These are phyloP conservation scores for Archips crataeganus DNA, from an alignment of 2,888 invertebrate genomes.

Conservation along the genomic window DNA sequence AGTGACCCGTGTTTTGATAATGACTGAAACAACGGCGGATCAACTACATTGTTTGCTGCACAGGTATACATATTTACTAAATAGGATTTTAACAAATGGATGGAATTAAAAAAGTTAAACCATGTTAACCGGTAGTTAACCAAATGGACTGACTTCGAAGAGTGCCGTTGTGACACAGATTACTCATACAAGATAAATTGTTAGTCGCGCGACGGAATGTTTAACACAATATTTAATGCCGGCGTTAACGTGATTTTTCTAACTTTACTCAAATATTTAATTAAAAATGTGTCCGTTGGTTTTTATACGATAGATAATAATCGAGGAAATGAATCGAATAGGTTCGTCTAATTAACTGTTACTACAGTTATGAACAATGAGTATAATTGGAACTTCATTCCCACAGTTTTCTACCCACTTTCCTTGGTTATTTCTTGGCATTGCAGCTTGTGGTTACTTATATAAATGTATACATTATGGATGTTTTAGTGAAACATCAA, in stretches of 20 bases:
- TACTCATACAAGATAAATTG: constrained; percentile 35
- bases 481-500: constrained; percentile 1
- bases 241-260: too few species aligned
- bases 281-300: constrained; percentile 19
- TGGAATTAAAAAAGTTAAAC: too few species aligned
- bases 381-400: constrained; percentile 46
- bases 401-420: constrained; percentile 56
- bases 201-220: too few species aligned
- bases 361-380: constrained; percentile 15
- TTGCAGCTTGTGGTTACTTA: constrained; percentile 8
- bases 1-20: constrained; percentile 49
- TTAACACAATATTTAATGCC: too few species aligned
- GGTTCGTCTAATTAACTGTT: constrained; percentile 6
- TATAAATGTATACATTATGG: neutral
- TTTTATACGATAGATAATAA: constrained; percentile 19
- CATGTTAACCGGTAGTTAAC: too few species aligned
- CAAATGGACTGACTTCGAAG: too few species aligned
- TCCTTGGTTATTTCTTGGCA: constrained; percentile 47
- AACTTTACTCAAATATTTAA: constrained; percentile 55
- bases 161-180: too few species aligned
- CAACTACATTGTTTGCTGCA: constrained; percentile 60
- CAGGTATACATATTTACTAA: constrained; percentile 53
- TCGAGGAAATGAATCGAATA: constrained; percentile 26
- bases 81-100: neutral
- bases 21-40: constrained; percentile 63